Evolutionary conservation across 2,797 vertebrate genomes (phyloP).

Genomic region (Synaphobranchus kaupii): DNA sequence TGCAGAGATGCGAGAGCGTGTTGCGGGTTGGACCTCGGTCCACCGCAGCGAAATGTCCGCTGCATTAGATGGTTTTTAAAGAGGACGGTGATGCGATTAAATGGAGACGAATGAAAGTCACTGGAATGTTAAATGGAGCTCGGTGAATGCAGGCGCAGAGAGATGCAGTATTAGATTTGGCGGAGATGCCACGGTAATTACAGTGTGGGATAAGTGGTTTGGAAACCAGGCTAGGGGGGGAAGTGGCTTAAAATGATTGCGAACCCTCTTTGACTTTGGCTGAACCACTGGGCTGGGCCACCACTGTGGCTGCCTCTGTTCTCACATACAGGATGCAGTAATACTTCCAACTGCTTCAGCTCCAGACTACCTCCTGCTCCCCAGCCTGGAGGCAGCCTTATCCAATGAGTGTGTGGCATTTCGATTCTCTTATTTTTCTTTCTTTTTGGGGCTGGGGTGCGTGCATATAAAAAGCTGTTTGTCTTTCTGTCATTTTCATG

Average conservation of each 20-base stretch:
- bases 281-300: conserved; percentile 1
- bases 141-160: conserved; percentile 52
- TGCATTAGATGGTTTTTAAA: conserved; percentile 12
- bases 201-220: conserved; percentile 52
- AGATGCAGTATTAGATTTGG: conserved; percentile 60
- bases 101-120: conserved; percentile 22
- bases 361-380: background rate
- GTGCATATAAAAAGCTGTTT: conserved; percentile 56
- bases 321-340: background rate
- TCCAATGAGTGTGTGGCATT: conserved; percentile 49
- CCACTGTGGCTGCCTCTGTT: background rate
- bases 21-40: background rate
- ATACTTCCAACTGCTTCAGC: background rate
- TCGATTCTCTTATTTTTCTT: background rate
- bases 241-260: conserved; percentile 30
- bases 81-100: conserved; percentile 29
- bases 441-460: background rate
- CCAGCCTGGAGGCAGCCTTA: conserved; percentile 57
- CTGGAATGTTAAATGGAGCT: conserved; percentile 53
- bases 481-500: conserved; percentile 70
- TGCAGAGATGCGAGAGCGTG: conserved; percentile 30
- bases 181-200: conserved; percentile 58
- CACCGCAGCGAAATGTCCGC: background rate
- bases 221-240: conserved; percentile 28
- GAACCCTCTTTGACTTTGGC: conserved; percentile 22